Conservation (phyloP, 2,888 invertebrate genomes). For the Salpingus planirostris region DNA sequence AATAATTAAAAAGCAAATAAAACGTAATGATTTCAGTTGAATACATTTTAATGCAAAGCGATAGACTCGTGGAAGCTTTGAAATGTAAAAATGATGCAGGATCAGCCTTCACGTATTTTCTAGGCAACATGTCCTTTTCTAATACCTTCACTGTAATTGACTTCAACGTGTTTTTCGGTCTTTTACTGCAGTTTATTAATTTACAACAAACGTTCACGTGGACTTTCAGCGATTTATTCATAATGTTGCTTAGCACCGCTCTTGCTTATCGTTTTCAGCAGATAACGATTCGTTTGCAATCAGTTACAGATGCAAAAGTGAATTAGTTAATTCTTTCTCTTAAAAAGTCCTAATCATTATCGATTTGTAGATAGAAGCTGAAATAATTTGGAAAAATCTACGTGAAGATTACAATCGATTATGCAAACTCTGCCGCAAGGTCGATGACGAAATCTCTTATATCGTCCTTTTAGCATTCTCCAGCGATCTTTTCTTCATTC, state of each 20-base stretch:
- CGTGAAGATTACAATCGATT: constrained; percentile 58
- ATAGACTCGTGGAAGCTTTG: constrained; percentile 11
- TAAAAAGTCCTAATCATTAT: constrained; percentile 1
- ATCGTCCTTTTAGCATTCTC: constrained; percentile 58
- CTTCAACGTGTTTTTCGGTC: constrained; percentile 14
- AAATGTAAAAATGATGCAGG: constrained; percentile 11
- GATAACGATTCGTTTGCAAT: constrained; percentile 16
- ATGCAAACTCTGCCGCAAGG: constrained; percentile 49
- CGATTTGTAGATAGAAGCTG: constrained; percentile 46
- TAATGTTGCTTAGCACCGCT: constrained; percentile 61
- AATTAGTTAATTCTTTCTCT: constrained; percentile 2
- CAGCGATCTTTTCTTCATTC: constrained; percentile 64
- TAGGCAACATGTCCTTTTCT: constrained; percentile 15
- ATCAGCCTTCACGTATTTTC: constrained; percentile 15
- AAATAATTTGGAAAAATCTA: constrained; percentile 54
- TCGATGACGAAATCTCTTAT: constrained; percentile 54
- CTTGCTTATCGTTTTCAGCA: constrained; percentile 53
- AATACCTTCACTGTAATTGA: constrained; percentile 15
- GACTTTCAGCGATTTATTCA: constrained; percentile 62
- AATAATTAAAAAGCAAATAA: too few relatives aligned
- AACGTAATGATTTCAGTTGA: constrained; percentile 16
- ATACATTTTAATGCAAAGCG: constrained; percentile 14
- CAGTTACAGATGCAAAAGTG: constrained; percentile 15
- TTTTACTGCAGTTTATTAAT: constrained; percentile 39
- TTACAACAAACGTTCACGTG: constrained; percentile 54